Evolutionary conservation across 2,113 vertebrate genomes (phyloP), one percentile per base, ranked within the genome.

Genomic region (Rissa tridactyla): DNA sequence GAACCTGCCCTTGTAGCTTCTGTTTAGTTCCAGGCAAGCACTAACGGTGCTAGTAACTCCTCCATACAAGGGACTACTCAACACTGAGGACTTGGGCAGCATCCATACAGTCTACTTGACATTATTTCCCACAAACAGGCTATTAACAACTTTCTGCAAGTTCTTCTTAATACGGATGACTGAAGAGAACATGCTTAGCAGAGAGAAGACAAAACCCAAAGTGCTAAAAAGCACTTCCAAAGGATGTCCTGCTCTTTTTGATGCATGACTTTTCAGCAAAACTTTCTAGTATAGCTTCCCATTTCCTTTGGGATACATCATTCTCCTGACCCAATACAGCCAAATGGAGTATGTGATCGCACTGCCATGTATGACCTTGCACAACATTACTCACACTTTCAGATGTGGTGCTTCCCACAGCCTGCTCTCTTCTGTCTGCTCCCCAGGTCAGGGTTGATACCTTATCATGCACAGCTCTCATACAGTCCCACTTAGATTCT

Each of bases 311-410:
- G 80, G 77, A 82, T 27, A 22, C 17, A 30, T 58, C 22, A 25
- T 13, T 32, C 62, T 85, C 40, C 70, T 68, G 54, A 42, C 26
- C n/a, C 83, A 49, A 25, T 27, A 32, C 6, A 87, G 49, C 13
- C 57, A 79, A 44, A 9, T 3, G 22, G 32, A 88, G 29, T 2
- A 46, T 22, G 18, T 2, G 0, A 38, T 40, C 1, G 0, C 65
- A 62, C 23, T 75, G 86, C 79, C 44, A 13, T 5, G n/a, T 32
- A 21, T 29, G 60, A 82, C 55, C 52, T 89, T 65, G 49, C 68
- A 88, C 71, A 68, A 3, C 32, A 77, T 38, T 27, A 58, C 46
- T 69, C 82, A 38, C 21, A 4, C 44, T n/a, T 87, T 42, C 44
- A 82, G 30, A 62, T 42, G 52, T 40, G 47, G 60, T 69, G 42